Evolutionary conservation across 2,113 vertebrate species (phyloP).

Genomic region (Scalopus aquaticus): DNA sequence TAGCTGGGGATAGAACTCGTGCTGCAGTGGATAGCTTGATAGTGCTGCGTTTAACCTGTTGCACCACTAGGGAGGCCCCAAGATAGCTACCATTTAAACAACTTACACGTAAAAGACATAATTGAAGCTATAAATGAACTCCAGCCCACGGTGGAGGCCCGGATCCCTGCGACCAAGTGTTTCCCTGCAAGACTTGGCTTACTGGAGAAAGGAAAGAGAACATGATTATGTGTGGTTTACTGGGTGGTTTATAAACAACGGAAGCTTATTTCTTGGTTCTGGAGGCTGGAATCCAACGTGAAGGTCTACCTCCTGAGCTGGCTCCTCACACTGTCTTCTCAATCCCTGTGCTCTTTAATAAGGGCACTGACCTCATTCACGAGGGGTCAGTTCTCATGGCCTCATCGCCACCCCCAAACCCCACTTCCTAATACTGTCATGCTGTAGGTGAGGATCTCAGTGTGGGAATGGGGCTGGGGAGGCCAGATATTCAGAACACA

Average conservation of each 20-base stretch:
- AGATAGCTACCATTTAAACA: background rate
- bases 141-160: background rate
- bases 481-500: background rate
- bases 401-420: background rate
- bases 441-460: background rate
- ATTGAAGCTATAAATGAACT: background rate
- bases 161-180: background rate
- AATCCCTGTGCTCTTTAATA: background rate
- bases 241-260: background rate
- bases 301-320: background rate
- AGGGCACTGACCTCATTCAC: background rate
- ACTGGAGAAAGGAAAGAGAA: background rate
- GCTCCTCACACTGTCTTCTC: background rate
- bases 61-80: no score
- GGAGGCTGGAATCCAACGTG: background rate
- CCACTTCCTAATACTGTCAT: background rate
- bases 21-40: no score
- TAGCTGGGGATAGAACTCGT: no score
- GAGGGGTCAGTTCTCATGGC: background rate
- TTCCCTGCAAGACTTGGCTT: background rate
- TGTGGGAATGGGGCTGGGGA: background rate
- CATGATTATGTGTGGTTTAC: background rate
- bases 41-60: no score
- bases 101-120: background rate
- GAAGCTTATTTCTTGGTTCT: background rate